Conservation (phyloP, 2,888 invertebrate genomes). For the Apoda limacodes region DNA sequence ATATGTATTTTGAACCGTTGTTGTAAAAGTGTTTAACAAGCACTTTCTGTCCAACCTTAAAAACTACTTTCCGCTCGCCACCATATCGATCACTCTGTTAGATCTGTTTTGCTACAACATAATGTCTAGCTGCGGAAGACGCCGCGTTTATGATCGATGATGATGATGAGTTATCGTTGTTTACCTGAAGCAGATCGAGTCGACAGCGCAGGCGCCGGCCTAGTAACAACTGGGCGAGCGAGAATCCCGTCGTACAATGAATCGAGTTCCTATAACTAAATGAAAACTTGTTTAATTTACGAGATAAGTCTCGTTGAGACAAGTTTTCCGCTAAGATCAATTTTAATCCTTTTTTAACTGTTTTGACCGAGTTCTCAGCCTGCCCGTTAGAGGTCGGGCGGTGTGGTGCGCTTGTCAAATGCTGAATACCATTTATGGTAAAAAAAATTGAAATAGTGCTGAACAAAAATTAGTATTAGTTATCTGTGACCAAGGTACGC, state of each 20-base stretch:
- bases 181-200: constrained; percentile 9
- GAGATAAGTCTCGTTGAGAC: not conserved
- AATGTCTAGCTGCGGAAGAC: constrained; percentile 4
- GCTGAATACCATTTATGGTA: constrained; percentile 10
- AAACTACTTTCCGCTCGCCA: constrained; percentile 4
- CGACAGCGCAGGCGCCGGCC: constrained; percentile 12
- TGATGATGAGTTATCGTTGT: not conserved
- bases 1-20: constrained; percentile 7
- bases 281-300: constrained; percentile 11
- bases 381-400: constrained; percentile 16
- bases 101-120: constrained; percentile 10
- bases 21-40: constrained; percentile 9
- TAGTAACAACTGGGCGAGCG: constrained; percentile 13
- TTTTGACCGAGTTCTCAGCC: constrained; percentile 17
- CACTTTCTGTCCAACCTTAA: constrained; percentile 8
- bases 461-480: constrained; percentile 13
- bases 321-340: constrained; percentile 4
- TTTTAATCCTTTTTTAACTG: constrained; percentile 16
- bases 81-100: constrained; percentile 6
- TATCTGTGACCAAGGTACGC: constrained; percentile 14
- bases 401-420: constrained; percentile 12
- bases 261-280: constrained; percentile 14
- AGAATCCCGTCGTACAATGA: constrained; percentile 14
- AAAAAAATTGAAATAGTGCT: constrained; percentile 10
- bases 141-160: too few relatives aligned